phyloP scores from a whole-genome alignment of 1,140 invertebrate genomes.

The Apis cerana region DNA sequence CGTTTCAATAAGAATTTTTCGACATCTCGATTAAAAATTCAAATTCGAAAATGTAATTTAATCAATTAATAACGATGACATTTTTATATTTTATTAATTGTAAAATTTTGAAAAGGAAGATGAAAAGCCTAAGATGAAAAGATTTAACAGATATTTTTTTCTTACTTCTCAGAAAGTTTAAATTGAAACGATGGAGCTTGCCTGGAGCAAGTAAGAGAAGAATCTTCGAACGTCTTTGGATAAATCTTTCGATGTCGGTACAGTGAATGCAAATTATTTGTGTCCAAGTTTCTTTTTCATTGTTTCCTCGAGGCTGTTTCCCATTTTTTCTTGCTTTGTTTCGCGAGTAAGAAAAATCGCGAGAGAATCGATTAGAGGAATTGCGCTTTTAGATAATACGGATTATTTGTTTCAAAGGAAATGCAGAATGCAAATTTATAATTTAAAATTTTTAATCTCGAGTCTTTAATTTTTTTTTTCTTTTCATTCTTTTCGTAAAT shows the following conservation, averaged over 20 bases:
- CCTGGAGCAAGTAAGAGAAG: background rate
- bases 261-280: constrained; percentile 30
- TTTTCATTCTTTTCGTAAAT: too few species aligned
- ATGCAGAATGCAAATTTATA: too few species aligned
- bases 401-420: background rate
- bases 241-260: constrained; percentile 24
- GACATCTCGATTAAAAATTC: too few species aligned
- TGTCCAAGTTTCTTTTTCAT: constrained; percentile 13
- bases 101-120: constrained; percentile 23
- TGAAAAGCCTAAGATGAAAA: background rate
- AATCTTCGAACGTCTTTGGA: constrained; percentile 23
- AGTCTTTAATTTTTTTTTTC: too few species aligned
- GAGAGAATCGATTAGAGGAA: background rate
- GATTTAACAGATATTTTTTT: background rate
- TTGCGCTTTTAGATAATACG: constrained; percentile 1
- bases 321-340: background rate
- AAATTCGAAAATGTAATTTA: too few species aligned
- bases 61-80: too few species aligned
- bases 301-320: background rate
- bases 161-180: constrained; percentile 51
- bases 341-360: background rate
- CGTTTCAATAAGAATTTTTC: too few species aligned
- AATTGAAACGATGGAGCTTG: constrained; percentile 37
- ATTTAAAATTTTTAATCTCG: background rate
- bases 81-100: background rate